phyloP scores from a whole-genome alignment of 2,888 invertebrate species.

The Cheilosia soror region DNA sequence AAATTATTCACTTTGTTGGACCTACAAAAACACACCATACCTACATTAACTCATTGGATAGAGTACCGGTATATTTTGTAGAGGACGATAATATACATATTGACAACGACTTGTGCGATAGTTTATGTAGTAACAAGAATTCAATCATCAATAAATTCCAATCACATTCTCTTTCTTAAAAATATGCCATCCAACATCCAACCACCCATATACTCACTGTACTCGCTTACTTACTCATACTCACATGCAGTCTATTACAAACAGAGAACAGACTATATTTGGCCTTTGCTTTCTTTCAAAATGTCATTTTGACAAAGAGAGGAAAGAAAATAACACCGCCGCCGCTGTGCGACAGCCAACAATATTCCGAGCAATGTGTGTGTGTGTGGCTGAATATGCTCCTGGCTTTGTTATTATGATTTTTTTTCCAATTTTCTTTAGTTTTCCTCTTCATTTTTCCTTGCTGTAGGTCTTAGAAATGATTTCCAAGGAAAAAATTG shows the following conservation, averaged over 20 bases:
- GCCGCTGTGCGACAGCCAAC: conserved; percentile 10
- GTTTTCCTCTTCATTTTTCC: conserved; percentile 23
- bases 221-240: not conserved
- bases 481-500: conserved; percentile 61
- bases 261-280: conserved; percentile 40
- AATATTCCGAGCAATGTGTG: not conserved
- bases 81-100: no score
- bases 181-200: conserved; percentile 2
- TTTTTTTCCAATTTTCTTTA: conserved; percentile 55
- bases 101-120: no score
- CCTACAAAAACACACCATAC: no score
- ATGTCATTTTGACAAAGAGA: conserved; percentile 36
- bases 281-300: conserved; percentile 18
- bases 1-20: no score
- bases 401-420: conserved; percentile 45
- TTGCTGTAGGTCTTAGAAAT: conserved; percentile 63
- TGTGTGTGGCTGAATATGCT: conserved; percentile 32
- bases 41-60: no score
- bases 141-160: conserved; percentile 70
- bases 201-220: conserved; percentile 7
- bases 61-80: no score
- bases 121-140: conserved; percentile 35
- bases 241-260: conserved; percentile 49
- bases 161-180: conserved; percentile 53
- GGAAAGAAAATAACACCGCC: conserved; percentile 17